Percentiles rank a stretch among this genome's conserved stretches.
phyloP scores from a whole-genome alignment of 2,888 invertebrate species.

The Saturnia pavonia region DNA sequence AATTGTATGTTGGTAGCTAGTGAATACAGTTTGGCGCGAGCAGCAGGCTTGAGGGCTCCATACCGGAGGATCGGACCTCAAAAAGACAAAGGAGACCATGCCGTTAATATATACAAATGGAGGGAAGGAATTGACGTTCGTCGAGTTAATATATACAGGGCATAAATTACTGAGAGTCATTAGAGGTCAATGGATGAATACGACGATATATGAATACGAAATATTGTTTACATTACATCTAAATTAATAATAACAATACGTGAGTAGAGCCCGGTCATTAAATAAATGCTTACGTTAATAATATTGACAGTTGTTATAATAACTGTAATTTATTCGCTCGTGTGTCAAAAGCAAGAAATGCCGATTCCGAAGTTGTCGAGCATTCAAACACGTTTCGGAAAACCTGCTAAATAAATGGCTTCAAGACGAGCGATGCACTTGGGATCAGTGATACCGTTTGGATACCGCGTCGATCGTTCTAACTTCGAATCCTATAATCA shows the following conservation, averaged over 20 bases:
- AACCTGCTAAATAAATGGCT: not conserved
- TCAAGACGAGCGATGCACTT: not conserved
- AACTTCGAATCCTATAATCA: no score
- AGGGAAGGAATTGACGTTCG: no score
- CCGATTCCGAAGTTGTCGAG: not conserved
- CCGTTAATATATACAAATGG: no score
- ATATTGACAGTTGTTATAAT: not conserved
- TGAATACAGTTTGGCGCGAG: no score
- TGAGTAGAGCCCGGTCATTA: not conserved
- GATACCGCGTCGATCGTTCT: no score
- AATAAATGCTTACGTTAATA: not conserved
- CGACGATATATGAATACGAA: slow-evolving; percentile 2
- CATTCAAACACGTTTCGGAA: not conserved
- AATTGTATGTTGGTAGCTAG: no score
- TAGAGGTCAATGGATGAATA: not conserved
- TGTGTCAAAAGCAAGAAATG: not conserved
- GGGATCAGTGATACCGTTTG: not conserved
- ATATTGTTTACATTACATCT: not conserved
- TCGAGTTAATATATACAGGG: not conserved
- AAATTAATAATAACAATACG: not conserved
- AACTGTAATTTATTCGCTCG: not conserved
- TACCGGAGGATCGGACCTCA: no score
- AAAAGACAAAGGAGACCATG: no score
- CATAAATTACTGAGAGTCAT: not conserved
- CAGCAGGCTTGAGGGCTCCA: no score